phyloP scores from a whole-genome alignment of 2,113 vertebrate species.

The Nothocercus nigrocapillus region DNA sequence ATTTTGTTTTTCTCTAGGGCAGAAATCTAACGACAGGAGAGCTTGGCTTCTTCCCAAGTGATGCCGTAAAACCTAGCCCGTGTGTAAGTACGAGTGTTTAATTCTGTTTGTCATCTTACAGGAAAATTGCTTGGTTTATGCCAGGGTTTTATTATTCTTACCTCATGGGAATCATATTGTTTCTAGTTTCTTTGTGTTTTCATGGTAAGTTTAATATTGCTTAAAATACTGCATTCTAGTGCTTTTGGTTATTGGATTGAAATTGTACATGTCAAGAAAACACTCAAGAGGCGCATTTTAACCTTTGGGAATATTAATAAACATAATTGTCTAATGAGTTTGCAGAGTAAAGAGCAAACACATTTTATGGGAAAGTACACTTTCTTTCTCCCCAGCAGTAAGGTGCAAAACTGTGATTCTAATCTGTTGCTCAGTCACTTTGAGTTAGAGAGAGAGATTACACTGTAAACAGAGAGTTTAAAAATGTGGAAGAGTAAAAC shows the following conservation, averaged over 20 bases:
- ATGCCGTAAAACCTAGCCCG: slow-evolving; percentile 93
- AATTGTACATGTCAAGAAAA: background rate
- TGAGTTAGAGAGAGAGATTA: slow-evolving; percentile 49
- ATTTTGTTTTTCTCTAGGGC: slow-evolving; percentile 84
- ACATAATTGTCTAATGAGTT: slow-evolving; percentile 28
- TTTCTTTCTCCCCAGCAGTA: background rate
- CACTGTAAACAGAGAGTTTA: background rate
- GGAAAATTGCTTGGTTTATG: background rate
- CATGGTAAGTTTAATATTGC: background rate
- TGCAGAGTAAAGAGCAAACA: background rate
- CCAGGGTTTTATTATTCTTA: slow-evolving; percentile 15
- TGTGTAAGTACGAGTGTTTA: slow-evolving; percentile 86
- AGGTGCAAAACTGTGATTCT: background rate
- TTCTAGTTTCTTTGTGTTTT: background rate
- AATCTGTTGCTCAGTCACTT: slow-evolving; percentile 47
- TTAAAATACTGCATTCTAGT: background rate
- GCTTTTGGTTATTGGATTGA: background rate
- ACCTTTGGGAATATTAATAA: slow-evolving; percentile 29
- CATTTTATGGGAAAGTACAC: background rate
- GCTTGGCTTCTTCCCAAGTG: slow-evolving; percentile 95
- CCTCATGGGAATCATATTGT: background rate
- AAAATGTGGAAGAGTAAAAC: background rate
- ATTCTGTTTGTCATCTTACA: background rate
- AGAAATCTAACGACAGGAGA: slow-evolving; percentile 90
- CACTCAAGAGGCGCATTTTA: slow-evolving; percentile 5